These are phyloP conservation scores for Spheniscus humboldti DNA, from an alignment of 2,797 vertebrate genomes.

Conservation along the genomic window DNA sequence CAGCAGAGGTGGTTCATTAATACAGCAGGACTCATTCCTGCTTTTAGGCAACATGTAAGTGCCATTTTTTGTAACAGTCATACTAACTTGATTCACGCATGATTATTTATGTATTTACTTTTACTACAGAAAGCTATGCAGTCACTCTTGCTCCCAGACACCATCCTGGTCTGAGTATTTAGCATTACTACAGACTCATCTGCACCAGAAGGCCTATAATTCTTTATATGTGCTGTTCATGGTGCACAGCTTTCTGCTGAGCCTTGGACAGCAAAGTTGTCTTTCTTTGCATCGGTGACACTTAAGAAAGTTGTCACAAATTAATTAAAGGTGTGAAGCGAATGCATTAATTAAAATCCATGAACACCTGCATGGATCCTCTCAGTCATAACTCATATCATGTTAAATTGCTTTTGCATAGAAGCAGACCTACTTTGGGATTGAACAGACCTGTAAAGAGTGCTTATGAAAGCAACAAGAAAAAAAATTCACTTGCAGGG, in stretches of 20 bases:
- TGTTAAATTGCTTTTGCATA: slow-evolving; percentile 22
- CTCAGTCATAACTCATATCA: slow-evolving; percentile 28
- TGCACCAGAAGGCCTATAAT: neutral
- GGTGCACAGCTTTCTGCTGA: neutral
- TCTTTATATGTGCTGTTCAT: neutral
- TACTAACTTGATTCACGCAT: neutral
- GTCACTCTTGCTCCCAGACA: neutral
- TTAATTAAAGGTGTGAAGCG: slow-evolving; percentile 22
- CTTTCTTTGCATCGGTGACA: neutral
- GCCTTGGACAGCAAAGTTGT: neutral
- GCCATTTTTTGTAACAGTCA: neutral
- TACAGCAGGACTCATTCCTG: neutral
- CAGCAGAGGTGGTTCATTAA: neutral
- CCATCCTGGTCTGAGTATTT: neutral
- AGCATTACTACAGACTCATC: neutral
- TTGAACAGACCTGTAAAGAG: neutral
- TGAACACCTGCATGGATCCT: slow-evolving; percentile 9
- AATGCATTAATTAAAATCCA: slow-evolving; percentile 28
- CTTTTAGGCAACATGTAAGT: neutral
- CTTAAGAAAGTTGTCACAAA: neutral
- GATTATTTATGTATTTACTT: neutral
- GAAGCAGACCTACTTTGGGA: neutral
- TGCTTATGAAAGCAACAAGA: neutral
- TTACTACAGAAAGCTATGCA: neutral
- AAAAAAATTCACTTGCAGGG: neutral